Base-by-base conservation (phyloP, 2,888 invertebrate genomes). In the Allophyes oxyacanthae region DNA sequence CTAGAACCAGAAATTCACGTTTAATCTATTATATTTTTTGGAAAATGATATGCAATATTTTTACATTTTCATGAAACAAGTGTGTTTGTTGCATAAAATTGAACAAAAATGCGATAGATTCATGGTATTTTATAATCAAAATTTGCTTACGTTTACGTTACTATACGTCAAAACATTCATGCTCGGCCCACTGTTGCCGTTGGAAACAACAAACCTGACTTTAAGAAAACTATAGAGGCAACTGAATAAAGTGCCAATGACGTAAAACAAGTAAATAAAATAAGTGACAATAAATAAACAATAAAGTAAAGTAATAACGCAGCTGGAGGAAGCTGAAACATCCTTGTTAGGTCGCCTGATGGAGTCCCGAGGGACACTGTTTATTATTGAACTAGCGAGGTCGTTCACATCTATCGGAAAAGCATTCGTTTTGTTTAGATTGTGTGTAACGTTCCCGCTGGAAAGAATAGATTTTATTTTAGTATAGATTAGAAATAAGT, bases 281-380 rank as follows among this genome's bases (percentile, higher is more conserved):
- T 9, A 9, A 7, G 45, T 11, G 6, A n/a, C 30, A 25, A 52
- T 26, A 53, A 53, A 53, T 33, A 45, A 33, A 20, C 44, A 37
- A 26, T 40, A 53, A 20, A 36, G 34, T 28, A 10, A 28, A 51
- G 42, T 36, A 51, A 45, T 14, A 28, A 3, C 25, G 20, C 2
- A 20, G 37, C 9, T 8, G 13, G 32, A 38, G 43, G 30, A 46
- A 36, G 42, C 41, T 34, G 13, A 34, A 28, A 40, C 46, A 25
- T 48, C 48, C 66, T 57, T 65, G 71, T 71, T 71, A 71, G 51
- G 28, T 40, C 32, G 13, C 51, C 37, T 56, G 51, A 51, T 63
- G 41, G 48, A 15, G 15, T 62, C 51, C 44, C 64, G 28, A 5
- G 59, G 71, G 40, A 26, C 32, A 6, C 25, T 32, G 33, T 45